Evolutionary conservation across 2,797 vertebrate species (phyloP).

Genomic region (Xerus rutilus): DNA sequence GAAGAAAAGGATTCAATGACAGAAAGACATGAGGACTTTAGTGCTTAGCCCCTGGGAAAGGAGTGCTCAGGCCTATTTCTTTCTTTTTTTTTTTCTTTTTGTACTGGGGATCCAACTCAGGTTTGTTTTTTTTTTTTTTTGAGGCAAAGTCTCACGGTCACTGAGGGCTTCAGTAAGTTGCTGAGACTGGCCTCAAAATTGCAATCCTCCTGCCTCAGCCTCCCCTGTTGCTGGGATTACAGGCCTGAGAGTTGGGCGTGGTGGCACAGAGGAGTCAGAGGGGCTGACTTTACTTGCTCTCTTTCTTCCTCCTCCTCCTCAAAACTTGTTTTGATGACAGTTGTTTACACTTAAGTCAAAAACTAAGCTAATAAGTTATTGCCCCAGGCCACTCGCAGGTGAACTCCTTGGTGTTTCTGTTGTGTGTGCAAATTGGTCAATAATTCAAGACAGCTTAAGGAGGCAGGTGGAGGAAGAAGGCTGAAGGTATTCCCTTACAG

Average conservation of each 20-base stretch:
- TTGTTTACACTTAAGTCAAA: background rate
- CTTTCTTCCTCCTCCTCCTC: background rate
- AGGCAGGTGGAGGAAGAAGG: background rate
- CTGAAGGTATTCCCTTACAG: background rate
- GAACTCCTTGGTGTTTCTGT: background rate
- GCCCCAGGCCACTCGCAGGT: background rate
- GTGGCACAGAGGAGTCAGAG: background rate
- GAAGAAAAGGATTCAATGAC: background rate
- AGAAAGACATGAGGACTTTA: background rate
- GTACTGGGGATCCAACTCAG: too few species aligned
- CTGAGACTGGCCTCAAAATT: too few species aligned
- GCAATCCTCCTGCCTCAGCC: too few species aligned
- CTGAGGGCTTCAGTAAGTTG: too few species aligned
- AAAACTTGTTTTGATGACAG: slow-evolving; percentile 17
- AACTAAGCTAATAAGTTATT: background rate
- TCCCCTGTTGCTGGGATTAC: too few species aligned
- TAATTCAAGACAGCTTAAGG: slow-evolving; percentile 6
- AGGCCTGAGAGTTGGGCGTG: too few species aligned
- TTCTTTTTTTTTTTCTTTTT: too few species aligned
- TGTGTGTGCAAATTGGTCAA: background rate
- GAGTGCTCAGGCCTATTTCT: background rate
- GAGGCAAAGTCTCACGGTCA: too few species aligned
- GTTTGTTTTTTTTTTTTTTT: too few species aligned
- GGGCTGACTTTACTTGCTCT: background rate
- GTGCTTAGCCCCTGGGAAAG: background rate